Conservation (phyloP, 2,113 vertebrate genomes). For the Otolemur garnettii region DNA sequence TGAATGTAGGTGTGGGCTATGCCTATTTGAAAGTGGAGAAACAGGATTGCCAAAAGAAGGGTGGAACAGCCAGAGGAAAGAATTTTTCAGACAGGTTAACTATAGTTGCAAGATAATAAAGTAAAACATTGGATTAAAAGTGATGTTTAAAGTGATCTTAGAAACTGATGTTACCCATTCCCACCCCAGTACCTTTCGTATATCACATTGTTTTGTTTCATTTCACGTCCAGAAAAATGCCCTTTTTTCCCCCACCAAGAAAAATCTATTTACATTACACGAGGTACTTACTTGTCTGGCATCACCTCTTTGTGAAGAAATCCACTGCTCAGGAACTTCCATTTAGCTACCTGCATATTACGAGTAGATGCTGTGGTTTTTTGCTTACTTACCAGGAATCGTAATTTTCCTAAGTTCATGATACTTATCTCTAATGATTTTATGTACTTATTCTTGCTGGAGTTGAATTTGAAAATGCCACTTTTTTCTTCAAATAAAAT, state of each 20-base stretch:
- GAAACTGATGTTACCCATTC: not conserved
- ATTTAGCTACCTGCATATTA: not conserved
- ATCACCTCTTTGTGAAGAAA: not conserved
- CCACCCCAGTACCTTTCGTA: not conserved
- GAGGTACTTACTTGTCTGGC: not conserved
- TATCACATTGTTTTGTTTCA: not conserved
- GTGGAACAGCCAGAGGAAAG: not conserved
- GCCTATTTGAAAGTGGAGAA: not conserved
- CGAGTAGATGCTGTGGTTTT: not conserved
- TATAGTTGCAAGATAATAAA: not conserved
- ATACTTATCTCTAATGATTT: not conserved
- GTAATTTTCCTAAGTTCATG: not conserved
- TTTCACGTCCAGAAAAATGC: not conserved
- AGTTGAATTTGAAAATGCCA: not conserved
- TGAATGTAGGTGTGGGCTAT: not conserved
- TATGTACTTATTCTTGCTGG: not conserved
- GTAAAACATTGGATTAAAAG: not conserved
- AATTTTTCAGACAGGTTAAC: not conserved
- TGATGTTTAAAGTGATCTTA: too few species aligned
- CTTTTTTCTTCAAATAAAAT: conserved; percentile 30
- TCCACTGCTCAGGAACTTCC: not conserved
- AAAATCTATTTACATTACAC: not conserved
- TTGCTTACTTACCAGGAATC: not conserved
- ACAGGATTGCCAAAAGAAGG: not conserved
- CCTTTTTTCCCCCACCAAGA: not conserved